Base-by-base conservation (phyloP, 1,140 invertebrate species). In the Drosophila pectinifera region DNA sequence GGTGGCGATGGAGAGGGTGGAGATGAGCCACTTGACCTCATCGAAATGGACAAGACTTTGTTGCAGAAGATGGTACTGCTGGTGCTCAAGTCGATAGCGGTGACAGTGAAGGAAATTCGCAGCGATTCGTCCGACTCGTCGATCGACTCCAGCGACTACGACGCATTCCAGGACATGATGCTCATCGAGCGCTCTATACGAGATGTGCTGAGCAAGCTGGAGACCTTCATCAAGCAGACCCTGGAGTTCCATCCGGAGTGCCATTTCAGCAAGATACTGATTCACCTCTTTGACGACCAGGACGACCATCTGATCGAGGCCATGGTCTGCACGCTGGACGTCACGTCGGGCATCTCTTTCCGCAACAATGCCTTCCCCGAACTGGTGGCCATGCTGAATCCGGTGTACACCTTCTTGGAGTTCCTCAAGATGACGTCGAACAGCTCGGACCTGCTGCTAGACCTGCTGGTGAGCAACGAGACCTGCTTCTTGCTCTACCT, bases 321-420 rank as follows among this genome's bases (percentile, higher is more conserved):
- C n/a, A 97, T 98, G 96, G 96, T 98, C 1, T 98, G 97, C 92
- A 97, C 96, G 41, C 92, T 98, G 31, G 97, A 98, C 91, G 97
- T 97, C 26, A 96, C 96, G 5, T 95, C 96, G 42, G 97, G 96
- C 49, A 94, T 97, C 20, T 96, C 96, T 24, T 96, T 96, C 83
- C 94, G 96, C 45, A 96, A 96, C 82, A 96, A 96, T 5, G 94
- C 95, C 22, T 96, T 95, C 77, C 95, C 95, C 28, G 95, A 96
- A 85, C 93, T 96, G 42, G 95, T 96, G 65, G 94, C 94, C 4
- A 96, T 96, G 94, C 92, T 98, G 41, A 97, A 96, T 93, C 97
- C 97, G 1, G 95, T 96, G 58, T 93, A 95, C 51, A 97, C 96
- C 14, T 97, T 97, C 81, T 94, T 97, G 51, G 95, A 97, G 91